Percentiles rank a stretch among this genome's conserved stretches.
phyloP scores from a whole-genome alignment of 2,888 invertebrate species.

The Trypoxylon attenuatum region DNA sequence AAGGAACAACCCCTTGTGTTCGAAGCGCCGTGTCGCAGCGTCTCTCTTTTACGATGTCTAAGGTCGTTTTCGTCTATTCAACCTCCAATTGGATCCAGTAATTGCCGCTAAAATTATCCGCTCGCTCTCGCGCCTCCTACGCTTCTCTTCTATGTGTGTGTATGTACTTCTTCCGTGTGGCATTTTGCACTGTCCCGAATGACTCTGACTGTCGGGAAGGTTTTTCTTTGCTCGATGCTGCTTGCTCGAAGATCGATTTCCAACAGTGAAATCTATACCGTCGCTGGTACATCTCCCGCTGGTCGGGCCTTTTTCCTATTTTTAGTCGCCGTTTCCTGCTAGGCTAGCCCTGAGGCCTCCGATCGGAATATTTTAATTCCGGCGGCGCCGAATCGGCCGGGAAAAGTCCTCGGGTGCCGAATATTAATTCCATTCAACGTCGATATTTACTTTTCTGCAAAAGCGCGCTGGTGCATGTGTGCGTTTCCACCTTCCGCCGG shows the following conservation, averaged over 20 bases:
- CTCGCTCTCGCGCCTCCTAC: constrained; percentile 47
- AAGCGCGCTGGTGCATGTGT: not conserved
- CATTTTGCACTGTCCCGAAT: too few species aligned
- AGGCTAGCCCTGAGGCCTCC: not conserved
- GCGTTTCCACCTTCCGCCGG: constrained; percentile 20
- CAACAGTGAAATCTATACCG: constrained; percentile 29
- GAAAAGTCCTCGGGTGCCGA: not conserved
- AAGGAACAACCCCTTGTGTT: constrained; percentile 24
- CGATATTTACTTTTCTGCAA: not conserved
- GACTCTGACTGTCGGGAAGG: too few species aligned
- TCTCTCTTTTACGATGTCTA: constrained; percentile 38
- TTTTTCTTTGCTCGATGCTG: constrained; percentile 5
- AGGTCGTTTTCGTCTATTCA: constrained; percentile 64
- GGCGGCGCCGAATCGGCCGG: not conserved
- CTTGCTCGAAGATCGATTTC: constrained; percentile 21
- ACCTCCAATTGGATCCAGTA: constrained; percentile 65
- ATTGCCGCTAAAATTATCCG: constrained; percentile 65
- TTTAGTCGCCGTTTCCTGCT: not conserved
- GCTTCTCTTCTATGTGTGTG: too few species aligned
- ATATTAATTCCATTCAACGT: constrained; percentile 11
- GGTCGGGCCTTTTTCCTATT: constrained; percentile 1
- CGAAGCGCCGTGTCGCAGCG: constrained; percentile 13
- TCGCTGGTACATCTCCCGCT: constrained; percentile 1
- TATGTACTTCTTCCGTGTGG: too few species aligned
- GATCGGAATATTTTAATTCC: not conserved